phyloP scores from a whole-genome alignment of 1,140 invertebrate genomes.

The Diorhabda sublineata region DNA sequence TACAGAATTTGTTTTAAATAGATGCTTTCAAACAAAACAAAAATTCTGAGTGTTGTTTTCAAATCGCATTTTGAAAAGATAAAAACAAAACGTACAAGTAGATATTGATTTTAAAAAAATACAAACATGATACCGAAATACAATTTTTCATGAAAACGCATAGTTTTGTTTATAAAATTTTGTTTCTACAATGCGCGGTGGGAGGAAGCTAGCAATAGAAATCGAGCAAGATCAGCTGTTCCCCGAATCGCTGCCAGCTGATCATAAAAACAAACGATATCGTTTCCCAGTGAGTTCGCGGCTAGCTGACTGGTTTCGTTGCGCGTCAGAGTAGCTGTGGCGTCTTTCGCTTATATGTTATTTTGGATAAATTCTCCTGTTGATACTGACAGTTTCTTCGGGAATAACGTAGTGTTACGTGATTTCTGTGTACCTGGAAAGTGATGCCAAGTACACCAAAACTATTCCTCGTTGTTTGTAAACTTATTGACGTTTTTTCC shows the following conservation, averaged over 20 bases:
- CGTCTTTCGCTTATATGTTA: not conserved
- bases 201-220: conserved; percentile 9
- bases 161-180: not conserved
- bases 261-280: conserved; percentile 38
- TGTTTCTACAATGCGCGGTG: not conserved
- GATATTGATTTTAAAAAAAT: not conserved
- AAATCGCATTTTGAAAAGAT: too few relatives aligned
- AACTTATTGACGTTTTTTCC: conserved; percentile 29
- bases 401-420: conserved; percentile 11
- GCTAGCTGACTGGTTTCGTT: conserved; percentile 9
- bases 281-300: conserved; percentile 17
- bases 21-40: too few relatives aligned
- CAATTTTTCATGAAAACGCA: not conserved
- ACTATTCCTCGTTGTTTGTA: conserved; percentile 10
- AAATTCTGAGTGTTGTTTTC: too few relatives aligned
- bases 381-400: not conserved
- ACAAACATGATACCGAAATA: not conserved
- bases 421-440: conserved; percentile 13
- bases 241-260: conserved; percentile 33
- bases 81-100: not conserved
- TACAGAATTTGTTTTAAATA: too few relatives aligned
- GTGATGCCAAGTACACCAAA: conserved; percentile 8
- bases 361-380: conserved; percentile 1
- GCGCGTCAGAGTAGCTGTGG: conserved; percentile 1
- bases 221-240: conserved; percentile 39